Evolutionary conservation across 2,888 invertebrate species (phyloP).

Genomic region (Heliconius hortense): DNA sequence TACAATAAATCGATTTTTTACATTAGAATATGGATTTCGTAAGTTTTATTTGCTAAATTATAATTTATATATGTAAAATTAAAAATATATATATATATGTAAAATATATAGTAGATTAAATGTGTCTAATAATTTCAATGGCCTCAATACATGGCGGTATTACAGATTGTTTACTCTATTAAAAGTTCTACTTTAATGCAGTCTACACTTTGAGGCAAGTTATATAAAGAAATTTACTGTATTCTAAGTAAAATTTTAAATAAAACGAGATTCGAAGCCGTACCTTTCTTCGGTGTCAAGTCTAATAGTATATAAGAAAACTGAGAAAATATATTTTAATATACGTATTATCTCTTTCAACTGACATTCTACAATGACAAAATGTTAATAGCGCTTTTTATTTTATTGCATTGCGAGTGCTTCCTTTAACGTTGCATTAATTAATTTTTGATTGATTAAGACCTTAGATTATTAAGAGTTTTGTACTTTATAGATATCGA

Average conservation of each 20-base stretch:
- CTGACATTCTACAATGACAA: not conserved
- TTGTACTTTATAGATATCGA: no score
- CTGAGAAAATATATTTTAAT: not conserved
- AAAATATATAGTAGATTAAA: not conserved
- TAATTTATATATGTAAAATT: no score
- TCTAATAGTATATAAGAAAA: not conserved
- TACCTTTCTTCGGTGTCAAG: not conserved
- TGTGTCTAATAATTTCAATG: conserved; percentile 1
- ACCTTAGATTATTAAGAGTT: no score
- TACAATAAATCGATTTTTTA: no score
- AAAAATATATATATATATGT: no score
- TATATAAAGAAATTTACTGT: not conserved
- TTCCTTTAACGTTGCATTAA: not conserved
- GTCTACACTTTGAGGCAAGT: not conserved
- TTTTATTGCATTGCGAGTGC: not conserved
- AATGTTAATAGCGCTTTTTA: not conserved
- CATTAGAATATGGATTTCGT: not conserved
- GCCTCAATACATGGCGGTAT: not conserved
- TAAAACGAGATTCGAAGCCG: not conserved
- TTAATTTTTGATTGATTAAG: no score
- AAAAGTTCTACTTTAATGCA: not conserved
- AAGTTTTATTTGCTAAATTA: not conserved
- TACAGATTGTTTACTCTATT: conserved; percentile 30
- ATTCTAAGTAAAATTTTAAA: not conserved
- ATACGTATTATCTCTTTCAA: not conserved